A percentile compares a stretch with the other conserved stretches of the same genome.
Conservation (phyloP, 2,113 vertebrate genomes). For the Morone saxatilis region DNA sequence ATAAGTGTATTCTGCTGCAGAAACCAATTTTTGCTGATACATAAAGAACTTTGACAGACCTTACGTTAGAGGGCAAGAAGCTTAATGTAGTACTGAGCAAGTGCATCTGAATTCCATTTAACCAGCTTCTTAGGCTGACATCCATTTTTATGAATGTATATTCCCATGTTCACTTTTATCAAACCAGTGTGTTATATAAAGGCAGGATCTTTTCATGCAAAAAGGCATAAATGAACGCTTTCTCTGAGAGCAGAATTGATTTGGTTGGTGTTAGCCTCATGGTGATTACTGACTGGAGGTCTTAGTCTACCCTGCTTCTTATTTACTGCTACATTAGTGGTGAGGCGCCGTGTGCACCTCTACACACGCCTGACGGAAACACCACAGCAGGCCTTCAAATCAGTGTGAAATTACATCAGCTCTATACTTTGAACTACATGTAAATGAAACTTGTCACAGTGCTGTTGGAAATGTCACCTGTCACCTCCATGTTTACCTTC, state of each 20-base stretch:
- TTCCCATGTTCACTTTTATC: constrained; percentile 22
- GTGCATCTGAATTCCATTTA: constrained; percentile 1
- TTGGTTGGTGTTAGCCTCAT: constrained; percentile 60
- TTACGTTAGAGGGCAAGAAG: neutral
- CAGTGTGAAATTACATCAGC: constrained; percentile 78
- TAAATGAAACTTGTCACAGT: constrained; percentile 73
- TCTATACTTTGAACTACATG: constrained; percentile 71
- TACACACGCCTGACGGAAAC: constrained; percentile 54
- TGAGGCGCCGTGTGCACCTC: constrained; percentile 29
- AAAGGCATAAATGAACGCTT: constrained; percentile 57
- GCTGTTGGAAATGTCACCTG: constrained; percentile 73
- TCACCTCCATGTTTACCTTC: constrained; percentile 66
- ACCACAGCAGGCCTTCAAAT: constrained; percentile 64
- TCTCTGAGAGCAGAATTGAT: constrained; percentile 68
- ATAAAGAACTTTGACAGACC: constrained; percentile 4
- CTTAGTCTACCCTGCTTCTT: constrained; percentile 70
- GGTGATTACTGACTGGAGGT: constrained; percentile 74
- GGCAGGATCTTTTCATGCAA: constrained; percentile 60
- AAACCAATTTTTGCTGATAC: constrained; percentile 18
- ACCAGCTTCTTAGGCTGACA: constrained; percentile 20
- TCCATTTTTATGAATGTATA: constrained; percentile 9
- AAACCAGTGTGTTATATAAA: constrained; percentile 29
- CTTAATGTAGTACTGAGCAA: neutral
- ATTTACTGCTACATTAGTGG: constrained; percentile 78
- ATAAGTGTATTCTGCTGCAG: neutral